Base-by-base conservation (phyloP, 2,113 vertebrate species). In the Pantherophis guttatus region DNA sequence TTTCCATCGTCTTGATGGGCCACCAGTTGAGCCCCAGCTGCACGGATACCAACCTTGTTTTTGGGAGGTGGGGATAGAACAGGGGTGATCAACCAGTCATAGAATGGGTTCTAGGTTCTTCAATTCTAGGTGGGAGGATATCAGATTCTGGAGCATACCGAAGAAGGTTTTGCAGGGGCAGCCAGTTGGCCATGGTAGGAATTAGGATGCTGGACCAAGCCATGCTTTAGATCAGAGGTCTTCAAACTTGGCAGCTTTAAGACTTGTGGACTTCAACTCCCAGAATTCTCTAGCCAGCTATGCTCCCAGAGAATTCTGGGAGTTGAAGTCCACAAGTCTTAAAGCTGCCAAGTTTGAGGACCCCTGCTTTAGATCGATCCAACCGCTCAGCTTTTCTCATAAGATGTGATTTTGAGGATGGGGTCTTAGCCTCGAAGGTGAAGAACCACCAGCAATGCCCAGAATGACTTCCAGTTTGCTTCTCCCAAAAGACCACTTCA, bases 401-500 rank as follows among this genome's bases (percentile, higher is more conserved):
- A n/a, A 75, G n/a, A 33, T 39, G 15, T 7, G 5, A 44, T 88
- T 23, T 58, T 33, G 54, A 58, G 92, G 21, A 15, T 10, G 57
- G 57, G 15, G 21, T 23, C 3, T 21, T 12, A 48, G 59, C 85
- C 11, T 26, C 11, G 11, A 59, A 21, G 5, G 8, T 50, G 9
- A 52, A 87, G 29, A 23, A 33, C 9, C 53, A 5, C 17, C 92
- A 50, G 44, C 26, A 19, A 86, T 39, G 13, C 12, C 65, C 52
- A 48, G 5, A 52, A 7, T 3, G 48, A 58, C 57, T 24, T 50
- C 65, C 39, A 62, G 12, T 19, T 48, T 58, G 29, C 33, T 26
- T 53, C 54, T 91, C n/a, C 59, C 44, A 50, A 44, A 48, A 98
- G 97, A 94, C 62, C 75, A 44, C 93, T 92, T 33, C 94, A 26